phyloP scores from a whole-genome alignment of 2,797 vertebrate genomes.

The Amblyopsis hoosieri region DNA sequence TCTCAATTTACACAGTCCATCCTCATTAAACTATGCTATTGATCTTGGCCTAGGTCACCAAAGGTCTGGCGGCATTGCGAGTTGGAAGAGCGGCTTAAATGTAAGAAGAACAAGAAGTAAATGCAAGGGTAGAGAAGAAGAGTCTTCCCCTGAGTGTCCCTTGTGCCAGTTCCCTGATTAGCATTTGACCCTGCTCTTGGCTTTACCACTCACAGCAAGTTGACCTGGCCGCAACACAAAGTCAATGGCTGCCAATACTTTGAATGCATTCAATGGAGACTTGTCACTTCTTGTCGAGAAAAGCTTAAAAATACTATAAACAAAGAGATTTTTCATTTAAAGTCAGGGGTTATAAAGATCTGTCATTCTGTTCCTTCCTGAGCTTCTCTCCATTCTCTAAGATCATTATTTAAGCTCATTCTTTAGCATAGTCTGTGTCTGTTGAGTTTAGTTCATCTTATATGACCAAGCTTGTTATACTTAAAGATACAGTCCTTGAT shows the following conservation, averaged over 20 bases:
- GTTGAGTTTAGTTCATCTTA: too few relatives aligned
- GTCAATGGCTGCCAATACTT: slow-evolving; percentile 66
- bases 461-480: too few relatives aligned
- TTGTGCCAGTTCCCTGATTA: slow-evolving; percentile 58
- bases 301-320: slow-evolving; percentile 49
- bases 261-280: slow-evolving; percentile 31
- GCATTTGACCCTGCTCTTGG: slow-evolving; percentile 72
- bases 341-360: slow-evolving; percentile 37
- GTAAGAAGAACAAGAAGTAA: slow-evolving; percentile 32
- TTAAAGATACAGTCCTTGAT: too few relatives aligned
- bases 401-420: not conserved
- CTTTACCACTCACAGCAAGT: slow-evolving; percentile 58
- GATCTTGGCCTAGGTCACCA: slow-evolving; percentile 68
- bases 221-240: slow-evolving; percentile 49
- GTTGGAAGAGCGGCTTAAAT: slow-evolving; percentile 14
- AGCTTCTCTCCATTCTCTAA: slow-evolving; percentile 6
- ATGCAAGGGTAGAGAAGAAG: slow-evolving; percentile 39
- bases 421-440: not conserved
- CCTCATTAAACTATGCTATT: slow-evolving; percentile 72
- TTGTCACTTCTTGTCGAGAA: slow-evolving; percentile 36
- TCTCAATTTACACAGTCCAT: slow-evolving; percentile 73
- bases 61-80: slow-evolving; percentile 3
- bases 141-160: slow-evolving; percentile 50
- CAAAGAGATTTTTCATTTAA: slow-evolving; percentile 22
- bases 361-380: not conserved